These are phyloP conservation scores for Muscicapa striata DNA, from an alignment of 2,797 vertebrate genomes.

Conservation along the genomic window DNA sequence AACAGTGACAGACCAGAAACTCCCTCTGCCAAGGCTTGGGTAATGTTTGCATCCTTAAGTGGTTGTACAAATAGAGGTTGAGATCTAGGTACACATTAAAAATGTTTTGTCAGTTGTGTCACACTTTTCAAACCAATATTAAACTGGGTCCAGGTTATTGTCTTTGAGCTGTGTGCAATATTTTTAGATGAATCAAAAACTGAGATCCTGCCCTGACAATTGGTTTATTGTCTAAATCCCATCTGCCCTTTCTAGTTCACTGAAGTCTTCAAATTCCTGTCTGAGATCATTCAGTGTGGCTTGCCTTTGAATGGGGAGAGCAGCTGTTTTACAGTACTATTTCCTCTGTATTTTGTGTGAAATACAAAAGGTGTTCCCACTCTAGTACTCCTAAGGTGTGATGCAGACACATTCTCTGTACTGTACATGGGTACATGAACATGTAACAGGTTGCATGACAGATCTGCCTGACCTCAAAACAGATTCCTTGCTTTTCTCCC, in stretches of 20 bases:
- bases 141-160: background rate
- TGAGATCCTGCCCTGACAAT: background rate
- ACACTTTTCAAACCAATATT: background rate
- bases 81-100: background rate
- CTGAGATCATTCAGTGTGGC: background rate
- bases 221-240: background rate
- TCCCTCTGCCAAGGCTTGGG: background rate
- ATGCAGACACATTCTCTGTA: accelerated
- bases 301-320: background rate
- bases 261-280: background rate
- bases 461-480: background rate
- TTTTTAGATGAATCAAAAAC: background rate
- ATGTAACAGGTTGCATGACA: background rate
- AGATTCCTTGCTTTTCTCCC: background rate
- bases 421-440: background rate
- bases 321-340: background rate
- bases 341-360: background rate
- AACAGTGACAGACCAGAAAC: background rate
- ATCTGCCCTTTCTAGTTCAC: background rate
- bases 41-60: background rate
- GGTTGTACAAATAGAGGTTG: background rate
- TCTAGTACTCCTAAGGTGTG: background rate
- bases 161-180: background rate
- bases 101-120: background rate
- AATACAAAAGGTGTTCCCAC: accelerated